Percentiles rank a stretch among this genome's conserved stretches.
Conservation (phyloP, 2,797 vertebrate species). For the Cossypha polioptera region DNA sequence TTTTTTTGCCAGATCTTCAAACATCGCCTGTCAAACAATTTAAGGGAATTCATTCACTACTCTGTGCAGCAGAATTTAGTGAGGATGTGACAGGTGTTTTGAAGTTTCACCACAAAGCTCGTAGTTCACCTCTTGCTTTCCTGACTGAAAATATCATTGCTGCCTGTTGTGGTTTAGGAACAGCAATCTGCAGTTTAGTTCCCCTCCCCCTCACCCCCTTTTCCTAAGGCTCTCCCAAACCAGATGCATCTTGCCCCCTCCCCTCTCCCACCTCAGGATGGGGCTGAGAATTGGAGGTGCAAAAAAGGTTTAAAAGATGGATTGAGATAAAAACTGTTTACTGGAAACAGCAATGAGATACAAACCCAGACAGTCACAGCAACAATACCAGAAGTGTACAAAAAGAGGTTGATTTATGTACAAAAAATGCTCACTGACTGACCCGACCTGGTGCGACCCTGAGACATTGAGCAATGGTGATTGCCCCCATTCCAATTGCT, state of each 20-base stretch:
- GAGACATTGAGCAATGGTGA: neutral
- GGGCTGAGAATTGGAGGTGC: neutral
- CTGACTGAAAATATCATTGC: neutral
- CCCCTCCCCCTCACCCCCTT: no score
- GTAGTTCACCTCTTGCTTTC: neutral
- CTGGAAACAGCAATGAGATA: neutral
- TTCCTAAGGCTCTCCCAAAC: neutral
- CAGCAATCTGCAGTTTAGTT: neutral
- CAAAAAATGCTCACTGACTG: neutral
- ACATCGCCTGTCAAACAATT: neutral
- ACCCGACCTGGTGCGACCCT: accelerated
- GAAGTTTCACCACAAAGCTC: neutral
- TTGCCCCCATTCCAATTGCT: accelerated
- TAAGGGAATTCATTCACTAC: neutral
- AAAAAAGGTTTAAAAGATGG: neutral
- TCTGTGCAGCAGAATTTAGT: accelerated
- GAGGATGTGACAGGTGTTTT: neutral
- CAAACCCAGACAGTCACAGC: neutral
- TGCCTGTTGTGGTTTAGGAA: neutral
- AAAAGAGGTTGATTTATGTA: neutral
- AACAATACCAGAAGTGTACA: neutral
- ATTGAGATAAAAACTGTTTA: neutral
- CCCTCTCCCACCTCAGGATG: neutral
- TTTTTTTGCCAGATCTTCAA: neutral
- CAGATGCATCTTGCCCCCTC: accelerated